Evolutionary conservation across 2,888 invertebrate species (phyloP).

Genomic region (Eubasilissa splendida): DNA sequence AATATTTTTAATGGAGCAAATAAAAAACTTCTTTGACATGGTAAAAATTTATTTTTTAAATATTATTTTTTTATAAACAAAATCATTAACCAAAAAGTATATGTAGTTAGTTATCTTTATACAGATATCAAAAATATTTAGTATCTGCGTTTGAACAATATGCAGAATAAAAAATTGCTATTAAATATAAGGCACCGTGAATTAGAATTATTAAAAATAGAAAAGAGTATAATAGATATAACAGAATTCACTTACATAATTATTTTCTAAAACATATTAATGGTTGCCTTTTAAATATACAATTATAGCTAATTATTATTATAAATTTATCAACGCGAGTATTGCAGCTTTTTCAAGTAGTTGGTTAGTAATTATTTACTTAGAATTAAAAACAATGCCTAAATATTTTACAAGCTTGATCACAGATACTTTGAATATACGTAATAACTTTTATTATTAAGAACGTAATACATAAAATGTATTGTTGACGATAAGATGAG

Average conservation of each 20-base stretch:
- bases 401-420: too few species aligned
- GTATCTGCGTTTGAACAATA: background rate
- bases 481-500: too few species aligned
- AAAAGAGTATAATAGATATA: background rate
- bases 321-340: constrained; percentile 13
- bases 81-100: too few species aligned
- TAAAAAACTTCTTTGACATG: too few species aligned
- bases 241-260: background rate
- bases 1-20: too few species aligned
- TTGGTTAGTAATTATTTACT: constrained; percentile 13
- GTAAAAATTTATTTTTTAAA: too few species aligned
- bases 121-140: constrained; percentile 21
- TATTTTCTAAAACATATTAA: background rate
- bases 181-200: constrained; percentile 16
- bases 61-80: too few species aligned
- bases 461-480: too few species aligned
- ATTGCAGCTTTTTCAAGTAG: constrained; percentile 37
- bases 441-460: too few species aligned
- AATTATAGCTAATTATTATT: too few species aligned
- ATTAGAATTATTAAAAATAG: background rate
- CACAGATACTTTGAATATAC: too few species aligned
- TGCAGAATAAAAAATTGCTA: constrained; percentile 10
- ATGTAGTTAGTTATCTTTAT: background rate
- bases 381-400: background rate
- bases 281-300: constrained; percentile 1